These are phyloP conservation scores for Ectobius pallidus DNA, from an alignment of 2,888 invertebrate species.

Conservation along the genomic window DNA sequence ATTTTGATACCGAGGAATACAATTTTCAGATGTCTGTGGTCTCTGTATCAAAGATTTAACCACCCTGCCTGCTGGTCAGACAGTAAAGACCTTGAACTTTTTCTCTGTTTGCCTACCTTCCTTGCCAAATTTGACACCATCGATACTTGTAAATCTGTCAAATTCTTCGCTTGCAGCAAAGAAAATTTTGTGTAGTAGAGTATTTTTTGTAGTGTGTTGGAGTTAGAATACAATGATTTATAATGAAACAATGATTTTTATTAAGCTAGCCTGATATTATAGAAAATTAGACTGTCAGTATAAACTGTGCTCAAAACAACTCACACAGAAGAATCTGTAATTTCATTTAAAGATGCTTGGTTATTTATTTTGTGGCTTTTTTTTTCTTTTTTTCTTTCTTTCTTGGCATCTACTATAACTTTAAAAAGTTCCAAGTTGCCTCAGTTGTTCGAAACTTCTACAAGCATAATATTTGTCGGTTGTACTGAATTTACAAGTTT, in stretches of 20 bases:
- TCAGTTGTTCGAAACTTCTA: no score
- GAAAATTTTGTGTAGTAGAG: background rate
- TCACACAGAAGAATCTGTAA: background rate
- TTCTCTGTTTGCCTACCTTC: background rate
- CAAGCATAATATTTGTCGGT: no score
- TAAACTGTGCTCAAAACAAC: constrained; percentile 23
- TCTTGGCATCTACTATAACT: no score
- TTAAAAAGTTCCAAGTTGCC: no score
- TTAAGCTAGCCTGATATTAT: background rate
- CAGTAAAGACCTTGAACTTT: background rate
- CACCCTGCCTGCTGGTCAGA: background rate
- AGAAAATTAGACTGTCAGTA: constrained; percentile 2
- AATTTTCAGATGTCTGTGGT: no score
- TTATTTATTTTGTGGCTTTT: constrained; percentile 19
- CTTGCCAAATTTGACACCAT: constrained; percentile 7
- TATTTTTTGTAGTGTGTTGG: background rate
- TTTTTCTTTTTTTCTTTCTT: no score
- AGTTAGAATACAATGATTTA: background rate
- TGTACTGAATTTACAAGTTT: no score
- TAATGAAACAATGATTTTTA: no score
- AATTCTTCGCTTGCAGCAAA: background rate
- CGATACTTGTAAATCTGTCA: background rate
- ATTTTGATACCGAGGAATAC: no score
- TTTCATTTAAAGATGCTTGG: background rate
- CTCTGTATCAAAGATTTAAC: background rate